These are phyloP conservation scores for Diprion similis DNA, from an alignment of 1,140 invertebrate species.

Conservation along the genomic window DNA sequence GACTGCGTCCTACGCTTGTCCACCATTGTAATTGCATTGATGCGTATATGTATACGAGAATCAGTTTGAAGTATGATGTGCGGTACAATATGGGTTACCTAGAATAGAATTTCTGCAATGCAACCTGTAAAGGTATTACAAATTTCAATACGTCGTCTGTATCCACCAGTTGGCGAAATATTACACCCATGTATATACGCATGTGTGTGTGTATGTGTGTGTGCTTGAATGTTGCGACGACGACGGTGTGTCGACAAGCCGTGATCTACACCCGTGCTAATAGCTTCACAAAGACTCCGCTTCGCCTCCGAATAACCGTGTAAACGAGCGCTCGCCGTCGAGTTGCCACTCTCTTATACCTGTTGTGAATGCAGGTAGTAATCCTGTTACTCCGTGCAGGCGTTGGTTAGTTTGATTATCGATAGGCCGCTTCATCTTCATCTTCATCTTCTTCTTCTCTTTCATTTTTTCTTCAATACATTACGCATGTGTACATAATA, in stretches of 20 bases:
- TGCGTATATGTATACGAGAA: too few species aligned
- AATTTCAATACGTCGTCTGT: neutral
- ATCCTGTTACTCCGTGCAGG: neutral
- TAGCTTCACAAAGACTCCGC: neutral
- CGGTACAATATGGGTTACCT: too few species aligned
- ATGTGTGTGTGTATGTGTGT: too few species aligned
- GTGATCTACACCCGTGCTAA: neutral
- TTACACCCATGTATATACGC: too few species aligned
- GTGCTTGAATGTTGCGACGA: neutral
- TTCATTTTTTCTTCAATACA: too few species aligned
- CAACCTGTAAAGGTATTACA: too few species aligned
- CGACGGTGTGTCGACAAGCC: neutral
- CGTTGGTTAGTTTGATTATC: neutral
- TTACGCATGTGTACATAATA: too few species aligned
- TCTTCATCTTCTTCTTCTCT: too few species aligned
- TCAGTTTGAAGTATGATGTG: too few species aligned
- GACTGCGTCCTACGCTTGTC: too few species aligned
- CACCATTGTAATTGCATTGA: too few species aligned
- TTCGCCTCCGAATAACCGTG: neutral
- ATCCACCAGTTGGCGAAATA: slow-evolving; percentile 4
- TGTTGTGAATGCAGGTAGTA: neutral
- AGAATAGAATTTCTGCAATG: too few species aligned
- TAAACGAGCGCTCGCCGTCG: neutral
- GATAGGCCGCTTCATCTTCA: neutral
- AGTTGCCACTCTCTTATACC: neutral